Evolutionary conservation across 2,113 vertebrate species (phyloP).

Genomic region (Emydura subglobosa): DNA sequence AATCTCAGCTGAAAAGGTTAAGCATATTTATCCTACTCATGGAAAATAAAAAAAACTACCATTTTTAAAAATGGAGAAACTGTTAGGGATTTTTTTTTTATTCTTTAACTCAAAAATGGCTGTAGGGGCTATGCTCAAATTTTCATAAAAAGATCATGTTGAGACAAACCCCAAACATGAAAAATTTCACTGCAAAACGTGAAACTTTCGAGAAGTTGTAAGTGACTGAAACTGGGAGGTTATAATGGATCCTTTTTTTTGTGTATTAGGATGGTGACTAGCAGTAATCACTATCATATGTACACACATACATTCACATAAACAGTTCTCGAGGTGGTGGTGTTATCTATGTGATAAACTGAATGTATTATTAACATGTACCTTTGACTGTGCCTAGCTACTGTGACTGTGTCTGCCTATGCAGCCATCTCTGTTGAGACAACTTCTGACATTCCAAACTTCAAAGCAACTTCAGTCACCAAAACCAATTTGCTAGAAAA

Average conservation of each 20-base stretch:
- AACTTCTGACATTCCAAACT: not conserved
- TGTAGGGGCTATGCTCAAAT: not conserved
- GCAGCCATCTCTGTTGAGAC: not conserved
- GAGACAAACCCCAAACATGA: not conserved
- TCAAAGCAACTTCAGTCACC: not conserved
- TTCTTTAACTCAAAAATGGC: not conserved
- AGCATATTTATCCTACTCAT: not conserved
- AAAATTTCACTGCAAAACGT: not conserved
- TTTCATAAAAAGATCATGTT: not conserved
- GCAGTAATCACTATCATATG: not conserved
- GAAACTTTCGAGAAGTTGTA: not conserved
- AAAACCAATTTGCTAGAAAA: not conserved
- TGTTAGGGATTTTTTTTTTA: not conserved
- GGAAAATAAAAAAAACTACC: not conserved
- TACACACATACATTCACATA: accelerated
- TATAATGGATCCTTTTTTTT: not conserved
- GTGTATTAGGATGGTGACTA: not conserved
- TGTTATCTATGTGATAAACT: not conserved
- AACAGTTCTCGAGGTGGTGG: not conserved
- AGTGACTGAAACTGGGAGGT: not conserved
- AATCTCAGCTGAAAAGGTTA: not conserved
- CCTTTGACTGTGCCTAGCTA: not conserved
- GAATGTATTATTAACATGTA: not conserved
- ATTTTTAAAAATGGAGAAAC: not conserved
- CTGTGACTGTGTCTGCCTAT: not conserved